These are phyloP conservation scores for Pyralis farinalis DNA, from an alignment of 2,888 invertebrate species.

Conservation along the genomic window DNA sequence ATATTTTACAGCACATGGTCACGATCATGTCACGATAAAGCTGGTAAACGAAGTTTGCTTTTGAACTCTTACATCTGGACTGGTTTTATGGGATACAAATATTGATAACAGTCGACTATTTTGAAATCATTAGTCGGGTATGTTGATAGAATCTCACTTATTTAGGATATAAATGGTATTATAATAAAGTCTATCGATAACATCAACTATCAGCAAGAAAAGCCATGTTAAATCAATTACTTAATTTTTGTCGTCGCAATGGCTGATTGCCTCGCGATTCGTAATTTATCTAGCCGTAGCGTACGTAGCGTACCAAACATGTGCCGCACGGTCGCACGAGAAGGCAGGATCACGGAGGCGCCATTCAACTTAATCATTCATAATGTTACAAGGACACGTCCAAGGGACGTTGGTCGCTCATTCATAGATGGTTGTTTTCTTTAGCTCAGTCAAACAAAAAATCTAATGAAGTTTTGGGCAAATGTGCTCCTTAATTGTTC, in stretches of 20 bases:
- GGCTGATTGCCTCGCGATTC: no score
- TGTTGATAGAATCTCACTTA: no score
- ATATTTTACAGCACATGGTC: constrained; percentile 4
- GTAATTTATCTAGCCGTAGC: constrained; percentile 2
- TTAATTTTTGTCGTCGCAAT: no score
- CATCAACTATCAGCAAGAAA: no score
- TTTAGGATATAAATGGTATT: no score
- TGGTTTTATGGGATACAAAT: background rate
- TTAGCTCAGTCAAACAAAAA: constrained; percentile 43
- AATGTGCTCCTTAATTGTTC: constrained; percentile 46
- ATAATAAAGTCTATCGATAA: no score
- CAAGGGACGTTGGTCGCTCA: constrained; percentile 28
- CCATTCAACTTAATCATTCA: constrained; percentile 56
- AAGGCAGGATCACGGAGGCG: constrained; percentile 29
- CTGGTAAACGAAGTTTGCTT: background rate
- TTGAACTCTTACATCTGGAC: background rate
- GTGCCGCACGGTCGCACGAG: constrained; percentile 17
- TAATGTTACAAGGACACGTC: constrained; percentile 45
- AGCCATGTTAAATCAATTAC: no score
- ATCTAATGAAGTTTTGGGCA: constrained; percentile 41
- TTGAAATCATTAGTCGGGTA: no score
- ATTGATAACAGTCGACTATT: no score
- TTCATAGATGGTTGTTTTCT: constrained; percentile 47
- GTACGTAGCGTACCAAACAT: constrained; percentile 13
- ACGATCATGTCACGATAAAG: background rate